Conservation (phyloP, 2,113 vertebrate species). For the Hypomesus transpacificus region DNA sequence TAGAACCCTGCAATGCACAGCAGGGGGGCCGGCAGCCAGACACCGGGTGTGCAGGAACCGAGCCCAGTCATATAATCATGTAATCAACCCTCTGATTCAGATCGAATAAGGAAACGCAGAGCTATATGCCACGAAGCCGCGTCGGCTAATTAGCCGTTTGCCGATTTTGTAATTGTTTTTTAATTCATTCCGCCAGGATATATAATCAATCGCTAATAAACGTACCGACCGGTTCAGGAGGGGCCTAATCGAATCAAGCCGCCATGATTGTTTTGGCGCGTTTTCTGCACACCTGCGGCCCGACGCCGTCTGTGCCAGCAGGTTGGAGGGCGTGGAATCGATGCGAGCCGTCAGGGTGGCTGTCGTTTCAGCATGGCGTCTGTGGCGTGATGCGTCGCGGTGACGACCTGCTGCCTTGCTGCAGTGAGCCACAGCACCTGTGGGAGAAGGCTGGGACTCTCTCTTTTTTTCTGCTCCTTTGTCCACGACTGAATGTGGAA, state of each 20-base stretch:
- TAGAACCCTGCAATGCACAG: conserved; percentile 51
- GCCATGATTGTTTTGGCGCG: conserved; percentile 53
- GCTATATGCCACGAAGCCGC: conserved; percentile 26
- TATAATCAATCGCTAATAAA: conserved; percentile 38
- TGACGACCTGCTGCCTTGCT: conserved; percentile 33
- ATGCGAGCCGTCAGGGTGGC: conserved; percentile 43
- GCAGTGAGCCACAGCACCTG: conserved; percentile 60
- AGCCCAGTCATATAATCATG: conserved; percentile 47
- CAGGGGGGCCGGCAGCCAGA: conserved; percentile 51
- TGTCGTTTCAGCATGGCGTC: conserved; percentile 33
- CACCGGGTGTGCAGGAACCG: conserved; percentile 26
- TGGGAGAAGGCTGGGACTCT: neutral
- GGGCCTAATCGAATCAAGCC: conserved; percentile 39
- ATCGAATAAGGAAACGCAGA: conserved; percentile 13
- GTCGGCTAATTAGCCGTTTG: conserved; percentile 27
- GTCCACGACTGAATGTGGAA: too few species aligned
- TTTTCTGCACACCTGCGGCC: conserved; percentile 55
- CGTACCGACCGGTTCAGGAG: conserved; percentile 36
- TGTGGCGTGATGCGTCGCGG: conserved; percentile 40
- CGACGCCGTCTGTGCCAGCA: conserved; percentile 36
- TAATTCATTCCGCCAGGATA: conserved; percentile 44
- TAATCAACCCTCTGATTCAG: conserved; percentile 42
- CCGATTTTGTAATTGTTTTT: conserved; percentile 48
- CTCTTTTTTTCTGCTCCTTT: too few species aligned
- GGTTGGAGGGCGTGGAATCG: conserved; percentile 55